Evolutionary conservation across 1,140 invertebrate species (phyloP), one percentile per base, ranked within the genome.

Genomic region (Camponotus pennsylvanicus): DNA sequence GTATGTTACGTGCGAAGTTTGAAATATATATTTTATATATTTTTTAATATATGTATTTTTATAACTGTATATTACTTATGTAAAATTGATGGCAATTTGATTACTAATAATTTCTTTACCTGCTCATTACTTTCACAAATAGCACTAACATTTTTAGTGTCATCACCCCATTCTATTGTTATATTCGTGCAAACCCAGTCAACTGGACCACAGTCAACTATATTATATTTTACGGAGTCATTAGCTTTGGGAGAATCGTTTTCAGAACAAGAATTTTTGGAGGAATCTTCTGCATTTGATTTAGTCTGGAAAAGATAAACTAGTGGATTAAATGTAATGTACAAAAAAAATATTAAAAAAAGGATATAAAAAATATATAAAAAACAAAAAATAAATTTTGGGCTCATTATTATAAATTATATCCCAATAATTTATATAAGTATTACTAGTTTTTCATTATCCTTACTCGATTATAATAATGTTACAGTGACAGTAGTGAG

Each of bases 401-500:
- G 13, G 2, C 1, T 45, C 9, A 11, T 45, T 3, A 45, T 67
- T 37, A 18, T 15, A n/a, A 40, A 9, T 67, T 67, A 67, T n/a
- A 42, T 40, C 3, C 13, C 18, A 7, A n/a, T 15, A 32, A 21
- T 59, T 59, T 42, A 34, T 49, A 34, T 15, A n/a, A 77, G 49
- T 42, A 5, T 63, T 66, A 18, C 64, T 78, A 21, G 4, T 78
- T 11, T 78, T 11, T 34, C 40, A 13, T 45, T 77, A 11, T 45
- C 63, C 63, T 45, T 59, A 27, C 6, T 27, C 0, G 8, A 77
- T 77, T 64, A 34, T 42, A 18, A 45, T 55, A 64, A 76, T 6
- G 8, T 21, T 11, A 64, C 40, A 77, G 9, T 57, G 18, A 37
- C 85, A 87, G 77, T 83, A 76, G 55, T 55, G 57, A 21, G 27